Evolutionary conservation across 2,888 invertebrate genomes (phyloP).

Genomic region (Incurvaria masculella): DNA sequence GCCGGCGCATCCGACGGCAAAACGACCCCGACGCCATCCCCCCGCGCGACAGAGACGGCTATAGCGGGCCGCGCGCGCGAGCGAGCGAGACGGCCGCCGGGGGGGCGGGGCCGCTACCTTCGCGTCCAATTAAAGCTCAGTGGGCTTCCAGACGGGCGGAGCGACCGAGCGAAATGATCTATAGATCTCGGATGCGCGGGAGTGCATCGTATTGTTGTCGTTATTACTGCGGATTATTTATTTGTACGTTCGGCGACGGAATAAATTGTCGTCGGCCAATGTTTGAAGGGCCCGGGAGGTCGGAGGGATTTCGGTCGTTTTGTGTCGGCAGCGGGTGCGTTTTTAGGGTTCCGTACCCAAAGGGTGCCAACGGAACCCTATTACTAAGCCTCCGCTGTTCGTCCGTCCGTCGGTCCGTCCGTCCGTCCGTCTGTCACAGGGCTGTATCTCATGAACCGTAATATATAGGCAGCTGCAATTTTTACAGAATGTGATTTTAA

Average conservation of each 20-base stretch:
- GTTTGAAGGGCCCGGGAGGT: conserved; percentile 21
- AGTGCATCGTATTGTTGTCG: conserved; percentile 47
- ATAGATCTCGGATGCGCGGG: conserved; percentile 40
- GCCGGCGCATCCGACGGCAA: conserved; percentile 38
- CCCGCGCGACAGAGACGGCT: conserved; percentile 10
- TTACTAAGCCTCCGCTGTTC: too few species aligned
- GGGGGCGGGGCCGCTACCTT: conserved; percentile 46
- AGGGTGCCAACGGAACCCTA: too few species aligned
- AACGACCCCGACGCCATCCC: conserved; percentile 17
- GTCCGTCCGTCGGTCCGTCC: too few species aligned
- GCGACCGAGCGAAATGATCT: conserved; percentile 48
- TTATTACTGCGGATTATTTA: conserved; percentile 33
- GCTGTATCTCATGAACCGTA: too few species aligned
- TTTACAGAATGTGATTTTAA: too few species aligned
- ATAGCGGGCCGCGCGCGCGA: conserved; percentile 23
- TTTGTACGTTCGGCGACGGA: conserved; percentile 7
- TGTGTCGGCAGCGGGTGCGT: background rate
- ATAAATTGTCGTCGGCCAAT: conserved; percentile 1
- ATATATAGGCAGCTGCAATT: too few species aligned
- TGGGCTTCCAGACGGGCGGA: conserved; percentile 40
- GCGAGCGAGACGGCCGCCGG: conserved; percentile 23
- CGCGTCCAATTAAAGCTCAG: conserved; percentile 53
- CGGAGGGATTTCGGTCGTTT: conserved; percentile 11
- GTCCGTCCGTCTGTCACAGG: too few species aligned
- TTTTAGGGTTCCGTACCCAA: too few species aligned